phyloP scores from a whole-genome alignment of 2,113 vertebrate genomes.

The Corydoras sp. region DNA sequence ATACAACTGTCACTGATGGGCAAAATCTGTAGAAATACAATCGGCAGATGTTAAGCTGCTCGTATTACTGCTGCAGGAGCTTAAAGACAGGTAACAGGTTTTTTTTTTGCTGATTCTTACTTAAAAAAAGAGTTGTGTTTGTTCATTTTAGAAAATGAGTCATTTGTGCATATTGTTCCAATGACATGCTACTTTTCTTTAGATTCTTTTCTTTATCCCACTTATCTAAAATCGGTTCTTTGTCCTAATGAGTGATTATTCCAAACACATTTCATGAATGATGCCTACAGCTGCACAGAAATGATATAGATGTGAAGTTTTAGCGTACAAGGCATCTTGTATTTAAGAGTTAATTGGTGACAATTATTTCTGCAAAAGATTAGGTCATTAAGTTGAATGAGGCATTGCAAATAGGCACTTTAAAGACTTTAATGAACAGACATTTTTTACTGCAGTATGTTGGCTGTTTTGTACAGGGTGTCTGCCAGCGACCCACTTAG shows the following conservation, averaged over 20 bases:
- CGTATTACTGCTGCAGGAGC: too few relatives aligned
- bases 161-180: too few relatives aligned
- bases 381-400: slow-evolving; percentile 19
- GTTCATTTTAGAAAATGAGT: too few relatives aligned
- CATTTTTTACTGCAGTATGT: slow-evolving; percentile 8
- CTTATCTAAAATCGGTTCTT: background rate
- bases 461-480: slow-evolving; percentile 17
- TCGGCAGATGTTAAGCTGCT: too few relatives aligned
- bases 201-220: background rate
- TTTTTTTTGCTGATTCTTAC: too few relatives aligned
- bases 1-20: slow-evolving; percentile 25
- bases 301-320: background rate
- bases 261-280: background rate
- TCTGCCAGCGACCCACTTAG: background rate
- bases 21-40: too few relatives aligned
- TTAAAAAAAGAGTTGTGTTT: too few relatives aligned
- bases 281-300: background rate
- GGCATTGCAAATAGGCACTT: slow-evolving; percentile 22
- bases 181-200: too few relatives aligned
- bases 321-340: slow-evolving; percentile 5
- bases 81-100: too few relatives aligned
- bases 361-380: slow-evolving; percentile 9
- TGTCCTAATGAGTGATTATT: background rate
- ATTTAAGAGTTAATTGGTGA: slow-evolving; percentile 7
- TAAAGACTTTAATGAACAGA: slow-evolving; percentile 6